Conservation (phyloP, 2,797 vertebrate genomes). For the Onychomys torridus region DNA sequence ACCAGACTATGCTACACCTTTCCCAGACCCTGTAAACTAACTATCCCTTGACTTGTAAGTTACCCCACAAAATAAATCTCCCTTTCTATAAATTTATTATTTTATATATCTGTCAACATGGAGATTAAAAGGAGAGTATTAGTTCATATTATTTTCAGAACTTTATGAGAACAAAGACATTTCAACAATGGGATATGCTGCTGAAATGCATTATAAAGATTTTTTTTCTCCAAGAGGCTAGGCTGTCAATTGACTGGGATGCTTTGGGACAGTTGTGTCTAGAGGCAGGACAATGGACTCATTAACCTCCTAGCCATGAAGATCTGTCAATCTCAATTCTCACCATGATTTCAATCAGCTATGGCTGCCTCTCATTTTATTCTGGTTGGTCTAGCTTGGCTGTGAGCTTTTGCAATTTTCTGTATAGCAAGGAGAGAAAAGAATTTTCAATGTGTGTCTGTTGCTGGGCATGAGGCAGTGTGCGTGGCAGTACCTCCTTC, state of each 20-base stretch:
- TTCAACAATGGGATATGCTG: constrained; percentile 70
- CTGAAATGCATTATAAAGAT: constrained; percentile 49
- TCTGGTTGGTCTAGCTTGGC: constrained; percentile 31
- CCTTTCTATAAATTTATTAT: constrained; percentile 61
- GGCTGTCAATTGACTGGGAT: constrained; percentile 76
- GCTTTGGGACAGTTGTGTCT: constrained; percentile 76
- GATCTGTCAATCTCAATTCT: constrained; percentile 74
- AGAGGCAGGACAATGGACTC: constrained; percentile 77
- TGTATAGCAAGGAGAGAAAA: neutral
- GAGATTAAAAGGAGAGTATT: constrained; percentile 57
- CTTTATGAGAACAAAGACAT: constrained; percentile 50
- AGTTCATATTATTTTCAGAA: constrained; percentile 41
- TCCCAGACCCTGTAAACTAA: too few relatives aligned
- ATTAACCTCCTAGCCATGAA: constrained; percentile 75
- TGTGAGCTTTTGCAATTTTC: constrained; percentile 57
- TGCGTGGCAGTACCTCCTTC: constrained; percentile 2
- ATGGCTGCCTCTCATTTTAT: constrained; percentile 55
- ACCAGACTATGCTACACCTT: too few relatives aligned
- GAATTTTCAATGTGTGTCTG: constrained; percentile 18
- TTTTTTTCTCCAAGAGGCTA: constrained; percentile 52
- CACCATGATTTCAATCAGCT: constrained; percentile 67
- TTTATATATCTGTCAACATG: constrained; percentile 55
- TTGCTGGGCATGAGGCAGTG: neutral
- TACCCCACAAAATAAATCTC: too few relatives aligned
- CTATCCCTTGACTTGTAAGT: too few relatives aligned